Conservation (phyloP, 2,113 vertebrate species). For the Sylvia atricapilla region DNA sequence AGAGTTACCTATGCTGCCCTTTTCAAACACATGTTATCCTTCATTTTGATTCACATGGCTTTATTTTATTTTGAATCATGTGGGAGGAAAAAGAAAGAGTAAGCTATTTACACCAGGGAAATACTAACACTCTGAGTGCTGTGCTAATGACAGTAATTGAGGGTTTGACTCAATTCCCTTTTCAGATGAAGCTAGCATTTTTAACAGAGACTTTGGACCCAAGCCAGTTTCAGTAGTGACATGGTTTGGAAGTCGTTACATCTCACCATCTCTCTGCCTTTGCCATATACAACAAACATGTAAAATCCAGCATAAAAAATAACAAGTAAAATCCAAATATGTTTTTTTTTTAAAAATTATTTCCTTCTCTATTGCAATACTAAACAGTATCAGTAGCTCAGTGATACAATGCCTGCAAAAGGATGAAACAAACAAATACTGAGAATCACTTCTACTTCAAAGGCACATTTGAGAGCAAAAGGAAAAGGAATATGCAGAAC, state of each 20-base stretch:
- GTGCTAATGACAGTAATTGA: neutral
- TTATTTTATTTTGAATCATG: neutral
- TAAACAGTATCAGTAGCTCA: neutral
- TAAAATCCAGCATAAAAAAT: neutral
- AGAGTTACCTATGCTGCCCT: neutral
- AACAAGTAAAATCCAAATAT: neutral
- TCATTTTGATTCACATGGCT: neutral
- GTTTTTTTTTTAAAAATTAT: neutral
- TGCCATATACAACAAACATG: neutral
- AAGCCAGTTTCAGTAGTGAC: neutral
- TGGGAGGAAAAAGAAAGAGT: neutral
- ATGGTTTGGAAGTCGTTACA: neutral
- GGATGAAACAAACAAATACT: neutral
- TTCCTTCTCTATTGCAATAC: neutral
- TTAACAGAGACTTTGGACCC: neutral
- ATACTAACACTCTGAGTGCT: neutral
- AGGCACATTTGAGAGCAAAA: neutral
- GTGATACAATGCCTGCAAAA: neutral
- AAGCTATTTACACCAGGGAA: neutral
- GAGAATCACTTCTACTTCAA: neutral
- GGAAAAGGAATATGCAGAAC: neutral
- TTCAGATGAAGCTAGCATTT: neutral
- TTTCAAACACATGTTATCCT: neutral
- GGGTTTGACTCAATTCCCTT: neutral
- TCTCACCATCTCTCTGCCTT: neutral